Evolutionary conservation across 1,140 invertebrate genomes (phyloP).

Genomic region (Spodoptera frugiperda): DNA sequence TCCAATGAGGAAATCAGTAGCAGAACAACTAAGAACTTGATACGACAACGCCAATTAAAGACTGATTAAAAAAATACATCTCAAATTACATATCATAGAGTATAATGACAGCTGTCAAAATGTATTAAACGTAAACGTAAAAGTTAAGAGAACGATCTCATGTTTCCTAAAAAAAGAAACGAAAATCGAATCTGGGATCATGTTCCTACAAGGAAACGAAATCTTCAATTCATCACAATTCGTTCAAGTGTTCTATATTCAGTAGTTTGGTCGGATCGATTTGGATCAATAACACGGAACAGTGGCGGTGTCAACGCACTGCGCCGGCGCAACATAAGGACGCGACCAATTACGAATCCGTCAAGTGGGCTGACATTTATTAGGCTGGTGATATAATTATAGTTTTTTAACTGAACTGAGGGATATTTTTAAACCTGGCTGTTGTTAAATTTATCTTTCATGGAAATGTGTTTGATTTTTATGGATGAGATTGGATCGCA

Average conservation of each 20-base stretch:
- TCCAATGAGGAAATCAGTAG: too few species aligned
- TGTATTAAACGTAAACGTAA: too few species aligned
- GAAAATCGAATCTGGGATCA: background rate
- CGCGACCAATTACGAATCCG: conserved; percentile 39
- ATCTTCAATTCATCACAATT: background rate
- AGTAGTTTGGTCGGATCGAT: conserved; percentile 59
- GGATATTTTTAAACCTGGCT: conserved; percentile 27
- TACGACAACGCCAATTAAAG: too few species aligned
- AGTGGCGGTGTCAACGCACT: conserved; percentile 63
- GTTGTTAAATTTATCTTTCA: conserved; percentile 5
- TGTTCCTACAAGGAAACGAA: too few species aligned
- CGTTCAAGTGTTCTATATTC: conserved; percentile 54
- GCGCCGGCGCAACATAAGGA: conserved; percentile 49
- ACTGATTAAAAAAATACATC: too few species aligned
- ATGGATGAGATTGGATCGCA: background rate
- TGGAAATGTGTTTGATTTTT: background rate
- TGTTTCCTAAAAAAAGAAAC: background rate
- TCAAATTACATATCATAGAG: too few species aligned
- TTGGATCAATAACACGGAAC: conserved; percentile 69
- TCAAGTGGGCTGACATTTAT: conserved; percentile 41
- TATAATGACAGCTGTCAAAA: too few species aligned
- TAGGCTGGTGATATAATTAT: conserved; percentile 41
- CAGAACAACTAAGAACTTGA: too few species aligned
- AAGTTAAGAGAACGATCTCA: too few species aligned
- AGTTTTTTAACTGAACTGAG: conserved; percentile 22